These are phyloP conservation scores for Trichogramma evanescens DNA, from an alignment of 2,888 invertebrate species.

Conservation along the genomic window DNA sequence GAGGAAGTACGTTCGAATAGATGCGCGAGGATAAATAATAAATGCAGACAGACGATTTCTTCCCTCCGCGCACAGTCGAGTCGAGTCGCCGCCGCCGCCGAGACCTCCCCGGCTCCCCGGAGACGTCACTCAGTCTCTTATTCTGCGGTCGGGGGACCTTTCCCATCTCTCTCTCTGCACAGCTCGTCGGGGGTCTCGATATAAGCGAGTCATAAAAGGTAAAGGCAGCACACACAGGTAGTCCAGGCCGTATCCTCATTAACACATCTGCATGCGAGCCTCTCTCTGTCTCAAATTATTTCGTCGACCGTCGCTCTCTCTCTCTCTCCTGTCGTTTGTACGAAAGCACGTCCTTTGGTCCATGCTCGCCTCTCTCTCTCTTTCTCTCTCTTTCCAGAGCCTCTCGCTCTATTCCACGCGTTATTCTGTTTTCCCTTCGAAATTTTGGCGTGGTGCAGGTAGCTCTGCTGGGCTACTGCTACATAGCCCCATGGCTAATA, in stretches of 20 bases:
- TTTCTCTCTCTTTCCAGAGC: background rate
- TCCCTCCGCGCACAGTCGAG: no score
- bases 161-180: background rate
- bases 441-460: constrained; percentile 38
- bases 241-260: constrained; percentile 40
- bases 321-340: background rate
- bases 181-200: background rate
- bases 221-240: constrained; percentile 28
- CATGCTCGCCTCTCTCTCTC: background rate
- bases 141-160: background rate
- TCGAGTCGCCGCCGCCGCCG: no score
- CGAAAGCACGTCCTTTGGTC: background rate
- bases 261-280: constrained; percentile 38
- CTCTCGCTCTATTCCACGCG: constrained; percentile 21
- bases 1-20: no score
- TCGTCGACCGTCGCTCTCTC: constrained; percentile 21
- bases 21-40: no score
- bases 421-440: constrained; percentile 41
- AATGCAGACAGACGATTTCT: no score
- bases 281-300: constrained; percentile 42
- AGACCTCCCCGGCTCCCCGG: no score
- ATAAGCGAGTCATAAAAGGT: no score
- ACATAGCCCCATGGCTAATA: constrained; percentile 34
- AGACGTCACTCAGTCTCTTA: background rate
- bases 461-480: no score